Evolutionary conservation across 2,888 invertebrate species (phyloP), one percentile per base, ranked within the genome.

Genomic region (Carpatolechia fugitivella): DNA sequence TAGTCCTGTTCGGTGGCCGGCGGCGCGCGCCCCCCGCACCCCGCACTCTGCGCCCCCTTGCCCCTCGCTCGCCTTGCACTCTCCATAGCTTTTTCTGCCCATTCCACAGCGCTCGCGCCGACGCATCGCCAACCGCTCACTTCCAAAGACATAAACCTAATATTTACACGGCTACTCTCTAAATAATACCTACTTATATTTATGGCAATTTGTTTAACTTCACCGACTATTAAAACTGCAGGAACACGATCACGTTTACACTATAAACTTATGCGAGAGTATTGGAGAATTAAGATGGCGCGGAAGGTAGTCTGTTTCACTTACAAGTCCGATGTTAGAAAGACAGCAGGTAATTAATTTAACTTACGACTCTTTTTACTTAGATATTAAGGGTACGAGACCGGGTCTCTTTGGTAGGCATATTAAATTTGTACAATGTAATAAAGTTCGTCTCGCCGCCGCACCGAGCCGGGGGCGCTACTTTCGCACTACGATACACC

Each of bases 361-460:
- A 85, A 86, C 82, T 85, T 86, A 86, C 82, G 81, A 85, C 83
- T 84, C 82, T 82, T 82, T 82, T 78, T 82, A 87, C 88, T 89
- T 89, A 89, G 82, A 57, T 79, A 84, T 85, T 87, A 87, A 84
- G 83, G 85, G 89, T 90, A 90, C 87, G 91, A 91, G 91, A 91
- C 91, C 90, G 90, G 80, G 90, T 90, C 90, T 91, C 91, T 91
- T 91, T 91, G 91, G 91, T 91, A 91, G 90, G 88, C 86, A 86
- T 90, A 85, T 81, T 80, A 78, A 79, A 87, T 91, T 91, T 91
- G 91, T 91, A 91, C 91, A 91, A 91, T 83, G 85, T 84, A 80
- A 79, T 68, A 76, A 85, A 85, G 87, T 86, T 79, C 79, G 71
- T 80, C 80, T 74, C 82, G 77, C 78, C 77, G 78, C 72, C 78